These are phyloP conservation scores for Mustelus asterias DNA, from an alignment of 2,113 vertebrate species.

Conservation along the genomic window DNA sequence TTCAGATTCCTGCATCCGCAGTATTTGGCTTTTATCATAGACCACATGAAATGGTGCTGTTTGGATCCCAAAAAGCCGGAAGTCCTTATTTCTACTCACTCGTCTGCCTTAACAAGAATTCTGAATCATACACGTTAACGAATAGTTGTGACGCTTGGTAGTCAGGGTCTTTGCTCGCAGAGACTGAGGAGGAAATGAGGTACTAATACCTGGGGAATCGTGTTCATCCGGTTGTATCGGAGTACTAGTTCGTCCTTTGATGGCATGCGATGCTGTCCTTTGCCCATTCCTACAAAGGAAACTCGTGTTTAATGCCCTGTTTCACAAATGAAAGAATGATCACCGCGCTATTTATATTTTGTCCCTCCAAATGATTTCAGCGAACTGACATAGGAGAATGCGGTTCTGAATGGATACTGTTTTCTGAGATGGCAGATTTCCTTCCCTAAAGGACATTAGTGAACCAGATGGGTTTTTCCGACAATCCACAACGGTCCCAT, in stretches of 20 bases:
- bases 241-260: constrained; percentile 97
- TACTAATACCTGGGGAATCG: constrained; percentile 82
- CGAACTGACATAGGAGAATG: not conserved
- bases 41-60: not conserved
- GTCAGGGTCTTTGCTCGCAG: not conserved
- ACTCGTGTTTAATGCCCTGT: not conserved
- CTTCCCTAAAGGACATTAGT: too few species aligned
- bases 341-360: not conserved
- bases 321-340: not conserved
- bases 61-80: not conserved
- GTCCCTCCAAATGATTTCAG: not conserved
- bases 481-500: too few species aligned
- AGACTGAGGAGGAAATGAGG: not conserved
- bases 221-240: constrained; percentile 97
- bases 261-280: constrained; percentile 98
- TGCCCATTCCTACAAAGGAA: constrained; percentile 83
- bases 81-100: not conserved
- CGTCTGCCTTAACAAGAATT: not conserved
- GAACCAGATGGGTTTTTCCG: too few species aligned
- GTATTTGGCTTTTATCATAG: too few species aligned
- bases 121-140: too few species aligned
- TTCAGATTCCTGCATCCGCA: too few species aligned
- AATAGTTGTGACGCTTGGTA: not conserved
- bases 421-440: too few species aligned
- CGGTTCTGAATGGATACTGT: not conserved